These are phyloP conservation scores for Synergus umbraculus DNA, from an alignment of 2,888 invertebrate genomes.

Conservation along the genomic window DNA sequence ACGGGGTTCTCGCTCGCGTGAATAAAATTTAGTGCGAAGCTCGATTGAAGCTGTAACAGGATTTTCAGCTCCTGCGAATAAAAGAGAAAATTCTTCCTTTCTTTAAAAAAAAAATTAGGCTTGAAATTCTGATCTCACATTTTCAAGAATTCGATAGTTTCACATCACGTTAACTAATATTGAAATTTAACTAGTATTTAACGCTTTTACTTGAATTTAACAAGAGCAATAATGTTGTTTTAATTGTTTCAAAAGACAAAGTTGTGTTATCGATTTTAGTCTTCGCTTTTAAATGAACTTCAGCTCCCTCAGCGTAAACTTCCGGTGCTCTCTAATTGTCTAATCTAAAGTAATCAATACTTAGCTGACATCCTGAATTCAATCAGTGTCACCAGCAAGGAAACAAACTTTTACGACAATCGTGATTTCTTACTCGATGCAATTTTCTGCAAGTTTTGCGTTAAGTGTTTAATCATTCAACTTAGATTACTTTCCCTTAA, in stretches of 20 bases:
- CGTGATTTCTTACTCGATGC: constrained; percentile 30
- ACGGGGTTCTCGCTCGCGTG: constrained; percentile 35
- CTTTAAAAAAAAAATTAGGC: not conserved
- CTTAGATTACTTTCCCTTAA: constrained; percentile 62
- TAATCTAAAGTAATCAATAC: constrained; percentile 66
- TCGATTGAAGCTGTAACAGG: constrained; percentile 33
- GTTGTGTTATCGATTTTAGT: not conserved
- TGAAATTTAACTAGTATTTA: not conserved
- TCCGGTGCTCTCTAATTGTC: constrained; percentile 43
- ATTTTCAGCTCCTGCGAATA: constrained; percentile 35
- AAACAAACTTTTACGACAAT: constrained; percentile 28
- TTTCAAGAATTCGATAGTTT: not conserved
- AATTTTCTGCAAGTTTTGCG: constrained; percentile 25
- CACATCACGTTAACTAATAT: too few species aligned
- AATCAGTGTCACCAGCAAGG: constrained; percentile 64
- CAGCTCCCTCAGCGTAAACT: constrained; percentile 17
- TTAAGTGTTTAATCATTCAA: constrained; percentile 53
- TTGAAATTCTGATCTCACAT: not conserved
- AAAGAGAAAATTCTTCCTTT: constrained; percentile 21
- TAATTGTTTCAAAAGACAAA: not conserved
- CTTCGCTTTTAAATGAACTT: constrained; percentile 18
- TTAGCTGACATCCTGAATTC: constrained; percentile 58
- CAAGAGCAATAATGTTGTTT: not conserved
- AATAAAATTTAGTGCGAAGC: constrained; percentile 38
- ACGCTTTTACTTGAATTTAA: not conserved